Base-by-base conservation (phyloP, 2,888 invertebrate genomes). In the Caenorhabditis sp. region DNA sequence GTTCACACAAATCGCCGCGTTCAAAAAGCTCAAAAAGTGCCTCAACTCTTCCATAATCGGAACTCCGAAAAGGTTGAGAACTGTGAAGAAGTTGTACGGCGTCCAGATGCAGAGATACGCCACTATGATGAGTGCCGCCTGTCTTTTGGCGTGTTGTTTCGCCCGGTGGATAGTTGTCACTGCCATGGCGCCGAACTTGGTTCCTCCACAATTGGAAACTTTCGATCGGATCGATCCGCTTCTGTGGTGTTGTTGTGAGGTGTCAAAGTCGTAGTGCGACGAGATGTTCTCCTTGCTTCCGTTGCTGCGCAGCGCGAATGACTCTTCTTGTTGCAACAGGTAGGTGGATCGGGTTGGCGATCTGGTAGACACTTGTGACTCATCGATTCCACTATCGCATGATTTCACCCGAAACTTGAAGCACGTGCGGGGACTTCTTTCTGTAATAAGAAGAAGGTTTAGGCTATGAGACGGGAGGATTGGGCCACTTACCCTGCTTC, bases 61-160 rank as follows among this genome's bases (percentile, higher is more conserved):
- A 32, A 82, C 60, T 24, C 78, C 78, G 40, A 78, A 40, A n/a
- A 82, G 18, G 55, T 82, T 82, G 24, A 88, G 78, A 13, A 88
- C 83, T 44, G 88, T 87, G 69, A 88, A 72, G 13, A 89, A 50
- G 76, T 90, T 89, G 71, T 90, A 90, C n/a, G 90, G 90, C 2
- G 83, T 83, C 90, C 90, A 90, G 69, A 90, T 86, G 37, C 85
- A 85, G 51, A 90, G 50, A 80, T 90, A 90, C 9, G 90, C 89
- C 6, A 88, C 53, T 20, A 89, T 81, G 40, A 89, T 89, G 13
- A 86, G 68, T 1, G 84, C 80, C 0, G 83, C 86, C 58, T 87
- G 86, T 6, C 82, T 71, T 55, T 80, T 83, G 2, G 87, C 85
- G 24, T 79, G 86, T 82, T 88, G 88, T 44, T 88, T 84, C 2